Evolutionary conservation across 2,888 invertebrate genomes (phyloP), one percentile per base, ranked within the genome.

Genomic region (Pyrrhia umbra): DNA sequence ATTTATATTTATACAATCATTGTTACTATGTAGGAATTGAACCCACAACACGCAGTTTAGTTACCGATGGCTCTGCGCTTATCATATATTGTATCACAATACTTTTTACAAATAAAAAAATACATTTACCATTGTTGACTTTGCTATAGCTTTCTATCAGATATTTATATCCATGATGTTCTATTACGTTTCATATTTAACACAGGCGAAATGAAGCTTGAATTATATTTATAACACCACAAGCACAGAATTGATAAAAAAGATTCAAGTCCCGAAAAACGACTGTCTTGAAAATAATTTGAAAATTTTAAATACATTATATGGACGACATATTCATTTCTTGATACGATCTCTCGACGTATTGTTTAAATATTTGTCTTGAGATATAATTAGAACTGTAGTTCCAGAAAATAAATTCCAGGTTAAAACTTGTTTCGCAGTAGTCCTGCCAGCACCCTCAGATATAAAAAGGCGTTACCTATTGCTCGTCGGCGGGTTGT

Each of bases 391-490:
- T n/a, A n/a, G n/a, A n/a, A n/a, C 9, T 9, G 25, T 16, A 8
- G 2, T 43, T 13, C 1, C 10, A 0, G 6, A 6, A 0, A 1
- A 10, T 42, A 13, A 16, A 9, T 34, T 0, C 1, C 9, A 40
- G 39, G n/a, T 20, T n/a, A 10, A n/a, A 9, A 9, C 5, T 15
- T 16, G 16, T 6, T n/a, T 40, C 5, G 8, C n/a, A 15, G 20
- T 47, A 25, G 63, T 68, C 60, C 86, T 85, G 87, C 82, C 87
- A 87, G 82, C 79, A 79, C 76, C 79, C 70, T 71, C 79, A 49
- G 39, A 46, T 70, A 79, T 66, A 55, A 66, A 77, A 71, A 71
- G 74, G 82, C 69, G 88, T 92, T 94, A 94, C 94, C 94, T 94
- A 92, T 85, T 85, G 77, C 80, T 86, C 69, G 86, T 78, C 80